Evolutionary conservation across 2,888 invertebrate genomes (phyloP).

Genomic region (Abrostola triplasia): DNA sequence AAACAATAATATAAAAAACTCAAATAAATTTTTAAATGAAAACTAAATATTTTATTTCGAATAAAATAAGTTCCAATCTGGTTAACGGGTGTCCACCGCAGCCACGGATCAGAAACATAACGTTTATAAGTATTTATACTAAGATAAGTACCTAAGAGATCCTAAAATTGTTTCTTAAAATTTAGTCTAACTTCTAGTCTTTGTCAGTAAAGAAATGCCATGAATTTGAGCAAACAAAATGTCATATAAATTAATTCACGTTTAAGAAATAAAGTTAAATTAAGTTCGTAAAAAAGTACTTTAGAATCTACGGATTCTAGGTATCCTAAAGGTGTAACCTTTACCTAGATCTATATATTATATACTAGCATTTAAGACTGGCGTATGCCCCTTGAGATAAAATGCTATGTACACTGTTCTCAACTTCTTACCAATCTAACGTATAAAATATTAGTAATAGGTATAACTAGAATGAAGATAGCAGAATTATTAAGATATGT

Average conservation of each 20-base stretch:
- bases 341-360: constrained; percentile 18
- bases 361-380: constrained; percentile 49
- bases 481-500: constrained; percentile 1
- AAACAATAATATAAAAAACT: constrained; percentile 55
- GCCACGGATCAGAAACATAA: constrained; percentile 65
- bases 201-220: constrained; percentile 83
- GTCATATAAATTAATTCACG: constrained; percentile 52
- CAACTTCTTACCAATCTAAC: constrained; percentile 20
- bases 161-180: constrained; percentile 67
- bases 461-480: constrained; percentile 15
- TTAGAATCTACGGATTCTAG: constrained; percentile 19
- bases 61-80: constrained; percentile 58
- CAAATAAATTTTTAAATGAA: constrained; percentile 60
- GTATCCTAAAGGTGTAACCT: constrained; percentile 7
- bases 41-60: constrained; percentile 57
- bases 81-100: constrained; percentile 74
- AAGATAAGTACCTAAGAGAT: constrained; percentile 71
- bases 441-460: constrained; percentile 22
- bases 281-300: constrained; percentile 32
- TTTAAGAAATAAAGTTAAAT: constrained; percentile 44
- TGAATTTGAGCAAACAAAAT: constrained; percentile 86
- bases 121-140: constrained; percentile 58
- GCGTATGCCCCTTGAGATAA: constrained; percentile 53
- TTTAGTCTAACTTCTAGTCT: constrained; percentile 67
- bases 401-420: constrained; percentile 46